Evolutionary conservation across 2,797 vertebrate genomes (phyloP).

Genomic region (Lepilemur ruficaudatus): DNA sequence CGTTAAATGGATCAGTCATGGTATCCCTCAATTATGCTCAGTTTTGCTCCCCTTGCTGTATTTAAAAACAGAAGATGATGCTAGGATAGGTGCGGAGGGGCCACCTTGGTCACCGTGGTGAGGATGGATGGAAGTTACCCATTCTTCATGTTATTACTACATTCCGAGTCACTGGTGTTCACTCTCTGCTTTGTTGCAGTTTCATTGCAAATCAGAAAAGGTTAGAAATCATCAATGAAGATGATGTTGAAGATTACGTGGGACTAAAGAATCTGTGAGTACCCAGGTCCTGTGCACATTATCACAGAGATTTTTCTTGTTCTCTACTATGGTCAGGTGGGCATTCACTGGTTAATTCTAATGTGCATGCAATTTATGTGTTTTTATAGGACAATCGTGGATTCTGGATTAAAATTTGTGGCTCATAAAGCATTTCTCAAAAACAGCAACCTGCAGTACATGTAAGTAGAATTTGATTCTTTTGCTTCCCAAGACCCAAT

Average conservation of each 20-base stretch:
- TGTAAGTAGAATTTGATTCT: constrained; percentile 88
- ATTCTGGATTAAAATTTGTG: constrained; percentile 93
- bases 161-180: neutral
- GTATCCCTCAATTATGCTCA: neutral
- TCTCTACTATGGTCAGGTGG: neutral
- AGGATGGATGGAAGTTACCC: neutral
- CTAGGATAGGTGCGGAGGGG: neutral
- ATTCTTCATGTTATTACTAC: neutral
- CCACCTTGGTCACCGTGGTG: neutral
- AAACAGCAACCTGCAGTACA: constrained; percentile 93
- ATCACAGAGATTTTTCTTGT: neutral
- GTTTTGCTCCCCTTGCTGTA: neutral
- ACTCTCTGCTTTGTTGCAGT: constrained; percentile 84
- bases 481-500: constrained; percentile 3
- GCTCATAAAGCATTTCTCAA: constrained; percentile 94
- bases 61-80: neutral
- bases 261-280: constrained; percentile 98
- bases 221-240: constrained; percentile 95
- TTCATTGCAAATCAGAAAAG: constrained; percentile 95
- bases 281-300: neutral
- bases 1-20: neutral
- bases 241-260: constrained; percentile 93
- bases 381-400: constrained; percentile 93
- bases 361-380: constrained; percentile 31
- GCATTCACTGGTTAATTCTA: constrained; percentile 39